Evolutionary conservation across 2,797 vertebrate genomes (phyloP).

Genomic region (Chrysocyon brachyurus): DNA sequence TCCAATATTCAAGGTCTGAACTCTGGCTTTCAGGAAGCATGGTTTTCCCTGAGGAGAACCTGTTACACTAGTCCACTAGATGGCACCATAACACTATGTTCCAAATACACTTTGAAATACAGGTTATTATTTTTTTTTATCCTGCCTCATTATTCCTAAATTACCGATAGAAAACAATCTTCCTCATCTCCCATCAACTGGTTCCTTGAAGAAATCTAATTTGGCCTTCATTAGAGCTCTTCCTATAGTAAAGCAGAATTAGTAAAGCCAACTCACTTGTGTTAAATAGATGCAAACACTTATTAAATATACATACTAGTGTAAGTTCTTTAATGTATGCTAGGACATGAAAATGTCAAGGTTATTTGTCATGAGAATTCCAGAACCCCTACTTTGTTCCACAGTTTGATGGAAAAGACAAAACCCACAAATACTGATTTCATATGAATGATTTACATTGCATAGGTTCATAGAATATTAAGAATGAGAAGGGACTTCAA

Average conservation of each 20-base stretch:
- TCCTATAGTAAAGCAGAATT: background rate
- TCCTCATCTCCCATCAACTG: background rate
- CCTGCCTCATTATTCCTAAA: constrained; percentile 9
- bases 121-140: background rate
- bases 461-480: constrained; percentile 35
- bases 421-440: background rate
- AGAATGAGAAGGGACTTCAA: constrained; percentile 21
- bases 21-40: background rate
- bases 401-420: background rate
- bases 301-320: constrained; percentile 21
- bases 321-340: constrained; percentile 32
- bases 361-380: background rate
- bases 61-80: constrained; percentile 80
- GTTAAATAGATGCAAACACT: constrained; percentile 47
- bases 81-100: constrained; percentile 79
- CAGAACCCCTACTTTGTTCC: background rate
- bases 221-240: constrained; percentile 16
- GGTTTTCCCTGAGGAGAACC: background rate
- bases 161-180: constrained; percentile 42
- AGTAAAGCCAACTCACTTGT: background rate
- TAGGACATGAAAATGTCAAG: constrained; percentile 19
- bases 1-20: constrained; percentile 46
- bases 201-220: background rate
- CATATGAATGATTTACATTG: background rate
- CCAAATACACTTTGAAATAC: constrained; percentile 30